A percentile compares a stretch with the other conserved stretches of the same genome.
These are phyloP conservation scores for Drosophila fungiperda DNA, from an alignment of 2,888 invertebrate genomes.

Conservation along the genomic window DNA sequence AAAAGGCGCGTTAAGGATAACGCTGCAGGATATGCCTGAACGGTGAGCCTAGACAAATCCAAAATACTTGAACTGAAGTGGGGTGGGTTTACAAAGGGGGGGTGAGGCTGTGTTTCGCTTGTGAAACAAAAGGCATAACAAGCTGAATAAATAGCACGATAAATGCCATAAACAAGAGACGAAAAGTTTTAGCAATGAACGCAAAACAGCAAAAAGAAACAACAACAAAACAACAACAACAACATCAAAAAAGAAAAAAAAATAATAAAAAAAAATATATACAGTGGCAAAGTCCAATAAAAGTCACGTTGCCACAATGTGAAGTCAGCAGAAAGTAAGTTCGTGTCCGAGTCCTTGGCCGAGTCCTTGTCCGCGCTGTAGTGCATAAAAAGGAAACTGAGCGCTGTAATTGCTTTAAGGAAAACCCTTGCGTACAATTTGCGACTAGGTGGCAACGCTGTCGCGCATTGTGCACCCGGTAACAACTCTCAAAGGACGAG, in stretches of 20 bases:
- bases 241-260: constrained; percentile 13
- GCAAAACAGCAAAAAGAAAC: constrained; percentile 43
- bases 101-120: constrained; percentile 9
- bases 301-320: constrained; percentile 74
- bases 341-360: constrained; percentile 31
- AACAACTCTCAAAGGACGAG: constrained; percentile 80
- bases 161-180: constrained; percentile 80
- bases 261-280: constrained; percentile 5
- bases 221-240: constrained; percentile 21
- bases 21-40: constrained; percentile 72
- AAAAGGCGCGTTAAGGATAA: constrained; percentile 75
- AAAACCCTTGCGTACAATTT: constrained; percentile 78
- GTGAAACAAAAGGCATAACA: constrained; percentile 75
- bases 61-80: constrained; percentile 33
- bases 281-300: constrained; percentile 69
- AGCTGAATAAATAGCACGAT: constrained; percentile 78
- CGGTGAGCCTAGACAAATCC: constrained; percentile 49
- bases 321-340: constrained; percentile 73
- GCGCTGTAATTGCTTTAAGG: constrained; percentile 71
- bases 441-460: constrained; percentile 75
- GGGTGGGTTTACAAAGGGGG: constrained; percentile 1
- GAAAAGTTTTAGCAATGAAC: constrained; percentile 70
- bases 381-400: constrained; percentile 66
- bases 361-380: constrained; percentile 13
- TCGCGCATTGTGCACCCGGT: constrained; percentile 60